Percentiles rank a stretch among this genome's conserved stretches.
phyloP scores from a whole-genome alignment of 2,797 vertebrate genomes.

The Pelodytes ibericus region DNA sequence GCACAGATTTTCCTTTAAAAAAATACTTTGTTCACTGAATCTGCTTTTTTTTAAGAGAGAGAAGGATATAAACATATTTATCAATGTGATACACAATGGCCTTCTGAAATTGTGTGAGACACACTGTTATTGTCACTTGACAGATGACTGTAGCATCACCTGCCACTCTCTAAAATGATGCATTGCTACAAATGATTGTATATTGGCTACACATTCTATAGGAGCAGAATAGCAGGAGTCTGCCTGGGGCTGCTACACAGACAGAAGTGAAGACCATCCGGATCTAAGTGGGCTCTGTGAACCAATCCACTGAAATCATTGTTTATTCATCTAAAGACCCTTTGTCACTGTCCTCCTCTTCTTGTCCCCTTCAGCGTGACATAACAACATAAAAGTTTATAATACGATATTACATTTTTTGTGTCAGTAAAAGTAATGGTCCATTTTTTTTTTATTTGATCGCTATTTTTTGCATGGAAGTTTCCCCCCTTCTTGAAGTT shows the following conservation, averaged over 20 bases:
- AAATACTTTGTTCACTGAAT: background rate
- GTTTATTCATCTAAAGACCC: slow-evolving; percentile 61
- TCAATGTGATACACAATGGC: slow-evolving; percentile 40
- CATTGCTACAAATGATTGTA: slow-evolving; percentile 57
- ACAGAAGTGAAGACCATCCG: slow-evolving; percentile 44
- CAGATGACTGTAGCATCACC: slow-evolving; percentile 60
- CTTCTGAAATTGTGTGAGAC: slow-evolving; percentile 52
- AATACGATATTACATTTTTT: slow-evolving; percentile 46
- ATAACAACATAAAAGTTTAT: slow-evolving; percentile 44
- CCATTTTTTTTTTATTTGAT: slow-evolving; percentile 38
- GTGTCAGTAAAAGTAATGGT: slow-evolving; percentile 19
- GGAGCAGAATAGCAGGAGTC: slow-evolving; percentile 53
- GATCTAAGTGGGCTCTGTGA: slow-evolving; percentile 56
- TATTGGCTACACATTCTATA: slow-evolving; percentile 53
- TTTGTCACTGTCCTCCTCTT: slow-evolving; percentile 51
- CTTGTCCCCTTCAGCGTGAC: slow-evolving; percentile 52
- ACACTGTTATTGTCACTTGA: slow-evolving; percentile 59
- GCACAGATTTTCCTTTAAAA: background rate
- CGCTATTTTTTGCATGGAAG: slow-evolving; percentile 10
- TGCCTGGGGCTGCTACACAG: slow-evolving; percentile 57
- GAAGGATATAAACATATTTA: slow-evolving; percentile 47
- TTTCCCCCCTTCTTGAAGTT: slow-evolving; percentile 1
- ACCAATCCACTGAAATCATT: slow-evolving; percentile 57
- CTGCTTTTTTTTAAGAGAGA: slow-evolving; percentile 26
- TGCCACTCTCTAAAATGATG: slow-evolving; percentile 61